Base-by-base conservation (phyloP, 2,888 invertebrate genomes). In the Hyposoter dolosus region DNA sequence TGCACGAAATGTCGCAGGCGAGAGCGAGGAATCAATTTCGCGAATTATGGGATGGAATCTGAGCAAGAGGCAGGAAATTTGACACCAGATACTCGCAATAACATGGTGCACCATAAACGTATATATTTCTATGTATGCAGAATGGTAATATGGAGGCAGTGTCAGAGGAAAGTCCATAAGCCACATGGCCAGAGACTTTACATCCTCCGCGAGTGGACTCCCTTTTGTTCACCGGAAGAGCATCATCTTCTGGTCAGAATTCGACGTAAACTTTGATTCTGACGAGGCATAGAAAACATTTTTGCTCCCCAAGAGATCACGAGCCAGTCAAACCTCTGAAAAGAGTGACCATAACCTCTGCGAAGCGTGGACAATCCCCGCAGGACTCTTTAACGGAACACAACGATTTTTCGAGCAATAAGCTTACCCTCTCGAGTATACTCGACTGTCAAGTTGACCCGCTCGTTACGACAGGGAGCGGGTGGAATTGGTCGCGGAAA, bases 401-500 rank as follows among this genome's bases (percentile, higher is more conserved):
- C 28, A 56, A 45, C 47, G 71, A 47, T 71, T 78, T 77, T 68
- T 53, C 40, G 23, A 60, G 47, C 47, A 45, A 76, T 47, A 45
- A 47, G 76, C 60, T 68, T 53, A n/a, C 19, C 28, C 35, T 19
- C 40, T 15, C 40, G 23, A 15, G 74, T 43, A 56, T 32, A 17
- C n/a, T 60, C 63, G 75, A 80, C 69, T 53, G 75, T 66, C 56
- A 65, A 77, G 82, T 78, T 32, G 28, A 65, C 19, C 78, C n/a
- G 85, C 75, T 69, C 69, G 69, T 82, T 82, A 74, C 50, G 66
- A 23, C 56, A 28, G 15, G 72, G 5, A 75, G 75, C 78, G 74
- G 69, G 75, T 85, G 75, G 65, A 82, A 82, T 78, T 79, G 74
- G 82, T 85, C 66, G 85, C 85, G 85, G 82, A 85, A 85, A 82